A percentile compares a stretch with the other conserved stretches of the same genome.
phyloP scores from a whole-genome alignment of 64 coral and sea anemone genomes.

The Stylophora pistillata region DNA sequence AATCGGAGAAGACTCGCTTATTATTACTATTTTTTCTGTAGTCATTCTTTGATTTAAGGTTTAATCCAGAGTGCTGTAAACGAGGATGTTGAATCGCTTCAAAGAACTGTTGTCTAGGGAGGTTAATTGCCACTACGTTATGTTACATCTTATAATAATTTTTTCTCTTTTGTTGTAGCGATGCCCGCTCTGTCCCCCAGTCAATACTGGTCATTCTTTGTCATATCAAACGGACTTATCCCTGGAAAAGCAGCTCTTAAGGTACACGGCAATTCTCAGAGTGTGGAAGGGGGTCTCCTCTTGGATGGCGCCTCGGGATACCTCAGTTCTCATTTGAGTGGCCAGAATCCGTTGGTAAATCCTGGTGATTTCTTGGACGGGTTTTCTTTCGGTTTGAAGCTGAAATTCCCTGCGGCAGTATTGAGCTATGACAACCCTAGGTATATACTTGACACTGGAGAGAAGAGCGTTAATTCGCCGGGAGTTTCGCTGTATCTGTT shows the following conservation, averaged over 20 bases:
- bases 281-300: constrained; percentile 68
- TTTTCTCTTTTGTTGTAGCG: constrained; percentile 3
- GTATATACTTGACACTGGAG: constrained; percentile 83
- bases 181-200: constrained; percentile 69
- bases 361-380: constrained; percentile 58
- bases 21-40: not conserved
- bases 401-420: constrained; percentile 60
- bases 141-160: not conserved
- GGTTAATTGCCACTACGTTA: no score
- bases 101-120: no score
- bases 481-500: constrained; percentile 89
- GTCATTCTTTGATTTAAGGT: not conserved
- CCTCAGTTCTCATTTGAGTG: constrained; percentile 58
- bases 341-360: constrained; percentile 53
- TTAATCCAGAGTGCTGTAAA: no score
- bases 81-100: no score
- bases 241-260: constrained; percentile 59
- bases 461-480: constrained; percentile 68
- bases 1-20: no score
- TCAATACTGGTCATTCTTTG: constrained; percentile 82
- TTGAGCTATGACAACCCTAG: constrained; percentile 45
- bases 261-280: constrained; percentile 68
- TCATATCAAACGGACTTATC: constrained; percentile 55
- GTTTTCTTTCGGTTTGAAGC: constrained; percentile 71
- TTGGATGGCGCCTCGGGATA: constrained; percentile 80